Base-by-base conservation (phyloP, 2,797 vertebrate genomes). In the Myiotriccus ornatus region DNA sequence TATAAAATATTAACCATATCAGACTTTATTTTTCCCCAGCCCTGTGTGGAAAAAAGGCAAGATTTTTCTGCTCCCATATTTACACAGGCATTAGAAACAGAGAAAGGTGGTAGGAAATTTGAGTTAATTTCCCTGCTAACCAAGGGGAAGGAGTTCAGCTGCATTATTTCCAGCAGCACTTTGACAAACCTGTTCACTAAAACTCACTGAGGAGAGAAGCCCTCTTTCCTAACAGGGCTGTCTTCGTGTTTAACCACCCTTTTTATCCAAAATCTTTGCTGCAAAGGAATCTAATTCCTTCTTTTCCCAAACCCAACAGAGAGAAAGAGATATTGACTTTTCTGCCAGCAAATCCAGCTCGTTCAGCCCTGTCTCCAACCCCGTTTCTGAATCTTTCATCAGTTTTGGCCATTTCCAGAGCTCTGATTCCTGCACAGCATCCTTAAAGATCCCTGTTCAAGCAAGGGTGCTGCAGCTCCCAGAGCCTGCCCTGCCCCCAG, bases 1-100 rank as follows among this genome's bases (percentile, higher is more conserved):
- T 75, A 75, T 95, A 95, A 96, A 96, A 94, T 90, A 82, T 94
- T 92, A 92, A 95, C 69, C 49, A 18, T 53, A 68, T 81, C 89
- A 93, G 76, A 50, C 69, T 37, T 49, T 34, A 62, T 53, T 79
- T 87, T 91, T 68, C 39, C 73, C 46, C n/a, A 87, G 19, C 30
- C 32, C 46, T 59, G 35, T 24, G 23, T 44, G 37, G 37, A 64
- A 74, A 82, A 78, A 91, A 75, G 23, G 43, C 15, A 84, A 23
- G 60, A 34, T 78, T 92, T 83, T 91, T 65, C 14, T 43, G 18
- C 52, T 76, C 47, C 34, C 0, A 0, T 78, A 49, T 92, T 92
- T 91, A 89, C 25, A 41, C 0, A 80, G 62, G 46, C 39, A 50
- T 55, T 69, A 75, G 76, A 86, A 91, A n/a, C 50, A 57, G 53